Base-by-base conservation (phyloP, 2,113 vertebrate species). In the Sceloporus tristichus region DNA sequence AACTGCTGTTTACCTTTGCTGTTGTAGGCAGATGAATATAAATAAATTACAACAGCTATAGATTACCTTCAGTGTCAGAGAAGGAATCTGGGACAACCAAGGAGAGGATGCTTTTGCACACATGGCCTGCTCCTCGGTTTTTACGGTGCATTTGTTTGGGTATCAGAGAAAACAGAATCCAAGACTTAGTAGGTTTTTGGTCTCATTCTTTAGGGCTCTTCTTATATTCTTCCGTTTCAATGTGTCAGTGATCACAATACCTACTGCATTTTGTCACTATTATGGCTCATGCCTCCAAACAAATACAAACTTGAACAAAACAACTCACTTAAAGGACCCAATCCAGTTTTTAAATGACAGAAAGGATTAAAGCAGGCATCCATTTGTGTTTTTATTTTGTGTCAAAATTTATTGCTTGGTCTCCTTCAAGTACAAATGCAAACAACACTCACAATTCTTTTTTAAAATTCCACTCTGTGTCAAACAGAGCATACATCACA, bases 321-420 rank as follows among this genome's bases (percentile, higher is more conserved):
- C 54, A 73, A 38, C 11, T 48, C 78, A 59, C 56, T 62, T 59
- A 21, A 77, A 76, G 74, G 56, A 65, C 1, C 3, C 23, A 42
- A 10, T 42, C 34, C 34, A 62, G 25, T 27, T 54, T 21, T 25
- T 18, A 66, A 10, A 29, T 18, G 59, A 62, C 13, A 62, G 16
- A 62, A 62, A 62, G 59, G 1, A 62, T 18, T 62, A 13, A 16
- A 62, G 59, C 11, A 62, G 59, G 13, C 11, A 16, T 14, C 2
- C 18, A 16, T 18, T 14, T 4, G 4, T 62, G 2, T 2, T 29
- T 48, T 54, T 29, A 13, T 66, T 27, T 16, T 14, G 5, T 48
- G 27, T 38, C 9, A 34, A 71, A 85, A 77, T 82, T 85, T 85
- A 89, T 85, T 85, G 70, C 9, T 89, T 42, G 27, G 38, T 34